These are phyloP conservation scores for Sinonovacula constricta DNA, from an alignment of 1,140 invertebrate species.

Conservation along the genomic window DNA sequence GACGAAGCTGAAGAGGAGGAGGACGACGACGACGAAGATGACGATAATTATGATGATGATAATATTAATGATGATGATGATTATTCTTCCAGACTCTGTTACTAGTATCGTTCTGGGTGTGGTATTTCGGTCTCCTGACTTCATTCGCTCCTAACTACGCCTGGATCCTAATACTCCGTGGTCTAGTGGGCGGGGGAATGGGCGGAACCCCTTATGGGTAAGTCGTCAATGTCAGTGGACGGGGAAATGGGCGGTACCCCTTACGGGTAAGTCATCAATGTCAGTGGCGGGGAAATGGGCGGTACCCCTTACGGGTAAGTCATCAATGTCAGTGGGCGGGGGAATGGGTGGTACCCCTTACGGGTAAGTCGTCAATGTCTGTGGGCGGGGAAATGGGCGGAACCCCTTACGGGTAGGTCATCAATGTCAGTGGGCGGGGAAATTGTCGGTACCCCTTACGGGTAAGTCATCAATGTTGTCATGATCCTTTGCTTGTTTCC, in stretches of 20 bases:
- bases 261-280: neutral
- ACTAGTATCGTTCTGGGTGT: constrained; percentile 90
- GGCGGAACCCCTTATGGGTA: constrained; percentile 97
- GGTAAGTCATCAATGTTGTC: too few relatives aligned
- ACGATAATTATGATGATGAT: too few relatives aligned
- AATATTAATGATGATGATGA: too few relatives aligned
- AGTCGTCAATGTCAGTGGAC: constrained; percentile 76
- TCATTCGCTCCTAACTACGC: constrained; percentile 93
- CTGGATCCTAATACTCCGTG: constrained; percentile 92
- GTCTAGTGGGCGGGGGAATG: constrained; percentile 95
- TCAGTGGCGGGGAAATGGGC: neutral
- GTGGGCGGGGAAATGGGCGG: neutral
- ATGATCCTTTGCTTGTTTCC: too few relatives aligned
- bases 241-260: neutral
- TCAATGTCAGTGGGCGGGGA: neutral
- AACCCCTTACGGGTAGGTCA: neutral
- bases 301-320: neutral
- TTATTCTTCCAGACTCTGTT: constrained; percentile 85
- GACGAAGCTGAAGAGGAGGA: too few relatives aligned
- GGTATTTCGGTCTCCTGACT: constrained; percentile 94
- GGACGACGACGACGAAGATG: too few relatives aligned
- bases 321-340: neutral
- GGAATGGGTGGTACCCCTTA: neutral
- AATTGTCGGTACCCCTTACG: neutral
- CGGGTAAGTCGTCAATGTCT: neutral